Percentiles rank a stretch among this genome's conserved stretches.
phyloP scores from a whole-genome alignment of 2,797 vertebrate genomes.

The Sebastes vulpes region DNA sequence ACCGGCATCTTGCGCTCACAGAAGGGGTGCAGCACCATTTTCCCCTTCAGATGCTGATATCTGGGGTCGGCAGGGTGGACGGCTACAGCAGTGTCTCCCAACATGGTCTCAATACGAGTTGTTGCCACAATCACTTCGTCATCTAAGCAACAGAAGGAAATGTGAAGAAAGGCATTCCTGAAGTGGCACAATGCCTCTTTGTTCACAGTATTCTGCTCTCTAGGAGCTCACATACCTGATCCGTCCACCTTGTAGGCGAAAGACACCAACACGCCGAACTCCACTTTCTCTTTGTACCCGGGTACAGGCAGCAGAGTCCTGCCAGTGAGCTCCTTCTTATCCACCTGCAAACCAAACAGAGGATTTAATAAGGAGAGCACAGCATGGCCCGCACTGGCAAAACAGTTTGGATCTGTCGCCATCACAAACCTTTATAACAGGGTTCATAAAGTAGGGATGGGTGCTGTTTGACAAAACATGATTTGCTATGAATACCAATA shows the following conservation, averaged over 20 bases:
- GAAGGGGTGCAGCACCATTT: conserved; percentile 89
- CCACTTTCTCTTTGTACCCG: conserved; percentile 93
- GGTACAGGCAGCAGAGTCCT: conserved; percentile 92
- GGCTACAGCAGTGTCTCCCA: conserved; percentile 92
- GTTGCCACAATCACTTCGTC: conserved; percentile 94
- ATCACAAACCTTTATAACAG: background rate
- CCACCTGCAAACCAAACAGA: conserved; percentile 84
- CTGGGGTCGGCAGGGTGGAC: conserved; percentile 91
- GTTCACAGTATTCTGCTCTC: background rate
- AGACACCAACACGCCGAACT: conserved; percentile 93
- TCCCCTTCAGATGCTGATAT: conserved; percentile 92
- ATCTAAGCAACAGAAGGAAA: conserved; percentile 62
- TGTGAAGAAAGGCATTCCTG: background rate
- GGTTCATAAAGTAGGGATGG: background rate
- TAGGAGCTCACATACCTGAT: conserved; percentile 80
- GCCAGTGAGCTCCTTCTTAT: conserved; percentile 92
- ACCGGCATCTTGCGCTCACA: conserved; percentile 89
- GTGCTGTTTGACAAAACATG: background rate
- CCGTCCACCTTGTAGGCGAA: conserved; percentile 92
- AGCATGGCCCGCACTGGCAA: background rate
- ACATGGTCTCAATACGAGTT: conserved; percentile 94
- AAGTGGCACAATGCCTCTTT: background rate
- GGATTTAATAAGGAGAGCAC: conserved; percentile 2
- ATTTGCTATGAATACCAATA: background rate
- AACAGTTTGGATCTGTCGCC: background rate